Base-by-base conservation (phyloP, 2,888 invertebrate species). In the Oscheius sp. region DNA sequence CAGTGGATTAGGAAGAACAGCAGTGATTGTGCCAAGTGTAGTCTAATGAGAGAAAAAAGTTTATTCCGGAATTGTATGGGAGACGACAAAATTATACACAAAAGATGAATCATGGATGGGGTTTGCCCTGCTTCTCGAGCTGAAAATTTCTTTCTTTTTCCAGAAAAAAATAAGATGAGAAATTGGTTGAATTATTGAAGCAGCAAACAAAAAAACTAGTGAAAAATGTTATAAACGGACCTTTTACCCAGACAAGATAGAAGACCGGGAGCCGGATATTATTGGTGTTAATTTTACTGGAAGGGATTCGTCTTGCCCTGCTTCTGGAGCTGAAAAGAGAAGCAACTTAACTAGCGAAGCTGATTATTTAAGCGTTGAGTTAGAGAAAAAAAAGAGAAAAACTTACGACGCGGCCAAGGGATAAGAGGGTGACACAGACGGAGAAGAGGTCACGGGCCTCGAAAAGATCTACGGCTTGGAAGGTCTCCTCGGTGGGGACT, bases 381-480 rank as follows among this genome's bases (percentile, higher is more conserved):
- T 15, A 27, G n/a, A 50, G 50, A 50, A 27, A 50, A 50, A 50
- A 53, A 33, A 42, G 31, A 15, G 17, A 33, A 8, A 15, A 8
- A 76, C 82, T 80, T 72, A 84, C 84, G 31, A 74, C 53, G 73
- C 85, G 81, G 68, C 85, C 85, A 66, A 85, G 81, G 15, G 82
- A 80, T 25, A 83, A 71, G 61, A 85, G 77, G 27, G 84, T 85
- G 71, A 84, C 73, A 67, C 74, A 76, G 61, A 97, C 96, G 37
- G 95, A 93, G 89, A 94, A 93, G 75, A 97, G 91, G 87, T 97
- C 97, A 89, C 95, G 94, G 86, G 92, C 90, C 88, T 97, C 97
- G 93, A 95, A 96, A 63, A 97, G 90, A 88, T 97, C 97, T 1
- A 96, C 95, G 6, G 95, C 96, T 89, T 96, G 96, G 91, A 96